Evolutionary conservation across 2,113 vertebrate genomes (phyloP), one percentile per base, ranked within the genome.

Genomic region (Hemiscyllium ocellatum): DNA sequence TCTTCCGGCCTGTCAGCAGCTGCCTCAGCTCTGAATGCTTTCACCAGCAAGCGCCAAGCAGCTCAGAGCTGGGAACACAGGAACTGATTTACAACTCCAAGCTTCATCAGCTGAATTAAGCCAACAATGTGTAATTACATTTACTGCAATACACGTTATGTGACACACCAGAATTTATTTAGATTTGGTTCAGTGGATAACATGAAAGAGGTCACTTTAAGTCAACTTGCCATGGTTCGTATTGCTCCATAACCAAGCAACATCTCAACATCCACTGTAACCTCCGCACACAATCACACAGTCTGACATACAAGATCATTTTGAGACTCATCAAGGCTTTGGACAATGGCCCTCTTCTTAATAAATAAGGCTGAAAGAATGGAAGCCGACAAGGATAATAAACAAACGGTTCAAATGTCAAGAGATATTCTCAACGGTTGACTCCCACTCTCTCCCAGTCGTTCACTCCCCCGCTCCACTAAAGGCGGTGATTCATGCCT

Each of bases 41-140:
- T 90, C 26, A 26, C 52, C 52, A 33, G 52, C 33, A 89, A 89
- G 61, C 7, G 50, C 56, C 87, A 26, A 83, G 80, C 4, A 56
- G 50, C 26, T 1, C 50, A 56, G 86, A 56, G 26, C 87, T 61
- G 80, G 87, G 24, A 42, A 61, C n/a, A 70, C 66, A 26, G 22
- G 42, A 61, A 65, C 26, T 68, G 90, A 65, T 68, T 70, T 47
- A 94, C 61, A 94, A 37, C 68, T 66, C n/a, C 68, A 22, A 94
- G 89, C 90, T 94, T 68, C 42, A 69, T 37, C 65, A 69, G 93
- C 93, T 94, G 93, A 94, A 94, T 69, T 94, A 70, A 70, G 69
- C 66, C 10, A 94, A 69, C 47, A 17, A 94, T 47, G 93, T n/a
- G 65, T 68, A 42, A 94, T 94, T 94, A 69, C 66, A 70, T 69